These are phyloP conservation scores for Spilarctia lutea DNA, from an alignment of 2,888 invertebrate genomes.

Conservation along the genomic window DNA sequence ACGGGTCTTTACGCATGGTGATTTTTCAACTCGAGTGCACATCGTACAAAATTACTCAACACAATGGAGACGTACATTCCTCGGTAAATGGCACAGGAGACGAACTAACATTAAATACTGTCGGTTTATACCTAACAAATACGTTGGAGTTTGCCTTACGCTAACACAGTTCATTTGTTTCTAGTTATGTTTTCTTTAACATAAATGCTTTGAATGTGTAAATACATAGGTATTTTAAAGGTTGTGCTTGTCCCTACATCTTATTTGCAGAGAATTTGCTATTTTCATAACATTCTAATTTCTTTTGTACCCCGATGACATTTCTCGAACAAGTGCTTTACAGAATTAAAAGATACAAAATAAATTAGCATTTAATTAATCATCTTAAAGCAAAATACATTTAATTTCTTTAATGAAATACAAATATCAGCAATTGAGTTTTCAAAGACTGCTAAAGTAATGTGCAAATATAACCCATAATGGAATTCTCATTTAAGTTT, in stretches of 20 bases:
- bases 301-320: constrained; percentile 16
- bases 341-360: constrained; percentile 2
- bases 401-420: constrained; percentile 31
- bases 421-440: constrained; percentile 49
- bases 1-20: constrained; percentile 74
- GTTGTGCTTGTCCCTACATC: background rate
- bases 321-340: background rate
- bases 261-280: background rate
- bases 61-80: constrained; percentile 55
- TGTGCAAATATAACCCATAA: constrained; percentile 29
- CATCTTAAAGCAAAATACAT: constrained; percentile 13
- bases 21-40: constrained; percentile 77
- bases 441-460: constrained; percentile 32
- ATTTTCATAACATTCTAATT: constrained; percentile 26
- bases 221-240: constrained; percentile 12
- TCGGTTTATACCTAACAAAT: constrained; percentile 66
- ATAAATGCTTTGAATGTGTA: constrained; percentile 20
- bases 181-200: constrained; percentile 62
- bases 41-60: constrained; percentile 60
- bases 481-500: constrained; percentile 26
- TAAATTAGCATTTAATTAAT: background rate
- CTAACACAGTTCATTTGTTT: constrained; percentile 70
- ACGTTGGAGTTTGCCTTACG: constrained; percentile 66
- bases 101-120: constrained; percentile 55
- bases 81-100: constrained; percentile 48